phyloP scores from a whole-genome alignment of 1,140 invertebrate genomes.

The Limonius californicus region DNA sequence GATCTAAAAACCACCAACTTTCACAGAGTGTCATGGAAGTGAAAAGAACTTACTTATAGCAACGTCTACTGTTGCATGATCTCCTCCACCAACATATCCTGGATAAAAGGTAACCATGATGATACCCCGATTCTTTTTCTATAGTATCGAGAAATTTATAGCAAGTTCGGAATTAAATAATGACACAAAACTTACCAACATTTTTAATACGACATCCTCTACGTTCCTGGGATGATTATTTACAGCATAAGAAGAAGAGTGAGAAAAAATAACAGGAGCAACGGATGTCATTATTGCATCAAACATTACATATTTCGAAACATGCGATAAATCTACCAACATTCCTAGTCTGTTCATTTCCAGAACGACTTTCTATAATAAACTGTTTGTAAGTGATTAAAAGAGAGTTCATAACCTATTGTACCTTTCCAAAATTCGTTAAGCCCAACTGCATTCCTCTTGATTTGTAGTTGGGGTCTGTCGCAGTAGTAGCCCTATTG shows the following conservation, averaged over 20 bases:
- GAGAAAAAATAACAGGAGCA: constrained; percentile 65
- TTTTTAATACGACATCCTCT: constrained; percentile 55
- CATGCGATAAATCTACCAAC: constrained; percentile 63
- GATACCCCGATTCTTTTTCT: constrained; percentile 53
- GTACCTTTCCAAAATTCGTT: constrained; percentile 51
- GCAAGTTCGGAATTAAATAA: constrained; percentile 18
- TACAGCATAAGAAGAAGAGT: constrained; percentile 56
- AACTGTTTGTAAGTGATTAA: neutral
- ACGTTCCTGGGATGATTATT: constrained; percentile 60
- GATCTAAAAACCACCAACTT: constrained; percentile 55
- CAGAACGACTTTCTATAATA: constrained; percentile 45
- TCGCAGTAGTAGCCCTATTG: no score
- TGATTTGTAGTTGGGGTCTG: no score
- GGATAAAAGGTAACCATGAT: constrained; percentile 63
- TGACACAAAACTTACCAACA: no score
- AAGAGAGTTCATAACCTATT: neutral
- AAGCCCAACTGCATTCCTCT: constrained; percentile 26
- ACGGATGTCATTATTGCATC: constrained; percentile 49
- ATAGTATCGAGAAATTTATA: neutral
- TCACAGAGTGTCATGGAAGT: no score
- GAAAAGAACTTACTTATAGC: constrained; percentile 23
- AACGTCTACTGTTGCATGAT: constrained; percentile 42
- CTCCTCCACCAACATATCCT: constrained; percentile 47
- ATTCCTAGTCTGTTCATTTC: constrained; percentile 68
- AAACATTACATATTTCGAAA: constrained; percentile 58